Evolutionary conservation across 2,113 vertebrate genomes (phyloP).

Genomic region (Pseudorasbora parva): DNA sequence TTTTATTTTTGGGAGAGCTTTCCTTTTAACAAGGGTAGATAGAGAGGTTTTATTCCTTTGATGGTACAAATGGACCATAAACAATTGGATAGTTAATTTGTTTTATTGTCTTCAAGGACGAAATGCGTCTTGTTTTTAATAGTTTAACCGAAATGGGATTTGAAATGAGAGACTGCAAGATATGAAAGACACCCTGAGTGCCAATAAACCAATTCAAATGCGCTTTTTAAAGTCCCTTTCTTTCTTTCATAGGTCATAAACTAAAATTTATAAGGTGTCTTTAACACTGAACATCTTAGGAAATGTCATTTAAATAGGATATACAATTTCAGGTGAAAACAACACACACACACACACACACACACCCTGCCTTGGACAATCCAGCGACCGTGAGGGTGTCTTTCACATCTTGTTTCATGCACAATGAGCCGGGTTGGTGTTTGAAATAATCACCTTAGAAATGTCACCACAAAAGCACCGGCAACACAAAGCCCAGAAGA

Average conservation of each 20-base stretch:
- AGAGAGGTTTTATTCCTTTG: background rate
- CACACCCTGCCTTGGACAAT: background rate
- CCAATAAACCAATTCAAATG: background rate
- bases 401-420: background rate
- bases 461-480: constrained; percentile 25
- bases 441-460: constrained; percentile 37
- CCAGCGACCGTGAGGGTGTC: background rate
- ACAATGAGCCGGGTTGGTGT: background rate
- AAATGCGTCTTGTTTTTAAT: background rate
- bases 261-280: background rate
- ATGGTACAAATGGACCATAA: background rate
- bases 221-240: background rate
- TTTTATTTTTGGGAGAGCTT: background rate
- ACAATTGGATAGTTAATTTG: background rate
- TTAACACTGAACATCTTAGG: background rate
- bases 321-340: too few relatives aligned
- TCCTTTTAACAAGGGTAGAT: background rate
- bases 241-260: background rate
- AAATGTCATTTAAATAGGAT: background rate
- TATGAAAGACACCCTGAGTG: background rate
- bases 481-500: constrained; percentile 4
- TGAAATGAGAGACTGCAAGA: background rate
- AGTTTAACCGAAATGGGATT: background rate
- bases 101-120: background rate
- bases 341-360: too few relatives aligned